Conservation (phyloP, 2,797 vertebrate genomes). For the Heterohyrax brucei region DNA sequence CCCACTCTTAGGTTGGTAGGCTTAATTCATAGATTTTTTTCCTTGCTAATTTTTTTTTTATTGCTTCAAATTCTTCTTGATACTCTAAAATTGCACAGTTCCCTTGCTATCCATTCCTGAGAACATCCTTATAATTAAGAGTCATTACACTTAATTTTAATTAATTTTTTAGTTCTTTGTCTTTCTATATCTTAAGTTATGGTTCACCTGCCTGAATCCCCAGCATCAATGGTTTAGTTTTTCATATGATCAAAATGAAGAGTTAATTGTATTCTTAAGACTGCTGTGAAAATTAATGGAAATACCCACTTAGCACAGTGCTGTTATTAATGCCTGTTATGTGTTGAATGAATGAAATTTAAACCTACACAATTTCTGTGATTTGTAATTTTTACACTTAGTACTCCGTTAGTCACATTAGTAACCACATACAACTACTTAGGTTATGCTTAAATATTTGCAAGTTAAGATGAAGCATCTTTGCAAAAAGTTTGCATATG, state of each 20-base stretch:
- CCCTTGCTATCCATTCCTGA: neutral
- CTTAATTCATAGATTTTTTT: neutral
- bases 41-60: neutral
- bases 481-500: neutral
- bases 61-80: neutral
- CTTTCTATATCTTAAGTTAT: neutral
- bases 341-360: neutral
- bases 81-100: neutral
- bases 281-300: constrained; percentile 33
- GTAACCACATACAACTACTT: neutral
- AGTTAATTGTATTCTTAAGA: neutral
- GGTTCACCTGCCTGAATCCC: neutral
- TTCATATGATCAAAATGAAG: neutral
- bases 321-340: neutral
- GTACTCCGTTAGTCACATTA: neutral
- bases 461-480: neutral
- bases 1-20: neutral
- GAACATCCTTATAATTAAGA: neutral
- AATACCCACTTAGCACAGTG: neutral
- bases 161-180: constrained; percentile 17
- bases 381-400: constrained; percentile 3
- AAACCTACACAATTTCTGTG: neutral
- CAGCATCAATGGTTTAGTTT: neutral
- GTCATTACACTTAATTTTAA: neutral
- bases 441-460: constrained; percentile 45